phyloP scores from a whole-genome alignment of 2,888 invertebrate species.

The Machimus atricapillus region DNA sequence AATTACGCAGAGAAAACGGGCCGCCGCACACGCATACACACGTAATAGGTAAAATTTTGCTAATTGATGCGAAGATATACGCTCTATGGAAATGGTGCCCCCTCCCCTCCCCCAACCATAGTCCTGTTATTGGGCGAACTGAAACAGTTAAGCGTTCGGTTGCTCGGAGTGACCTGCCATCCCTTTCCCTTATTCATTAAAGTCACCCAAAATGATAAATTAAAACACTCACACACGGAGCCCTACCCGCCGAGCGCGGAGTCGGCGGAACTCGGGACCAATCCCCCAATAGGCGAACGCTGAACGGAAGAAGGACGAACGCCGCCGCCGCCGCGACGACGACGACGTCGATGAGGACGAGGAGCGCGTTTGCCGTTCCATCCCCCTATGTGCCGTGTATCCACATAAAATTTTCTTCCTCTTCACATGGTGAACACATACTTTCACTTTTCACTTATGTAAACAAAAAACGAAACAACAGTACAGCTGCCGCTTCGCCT shows the following conservation, averaged over 20 bases:
- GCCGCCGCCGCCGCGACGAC: not conserved
- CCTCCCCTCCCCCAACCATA: conserved; percentile 7
- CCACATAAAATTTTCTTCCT: conserved; percentile 38
- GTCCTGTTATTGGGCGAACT: conserved; percentile 43
- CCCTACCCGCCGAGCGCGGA: conserved; percentile 25
- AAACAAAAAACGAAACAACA: conserved; percentile 42
- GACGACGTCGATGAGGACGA: not conserved
- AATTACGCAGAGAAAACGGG: not conserved
- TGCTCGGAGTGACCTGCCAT: conserved; percentile 14
- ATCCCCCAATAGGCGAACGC: not conserved
- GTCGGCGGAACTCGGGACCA: conserved; percentile 20
- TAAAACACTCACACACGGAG: conserved; percentile 42
- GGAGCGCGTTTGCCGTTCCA: conserved; percentile 20
- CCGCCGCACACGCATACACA: not conserved
- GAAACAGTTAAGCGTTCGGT: conserved; percentile 37
- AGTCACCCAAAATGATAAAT: conserved; percentile 43
- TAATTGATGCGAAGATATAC: not conserved
- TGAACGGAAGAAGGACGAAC: conserved; percentile 3
- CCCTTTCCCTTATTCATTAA: conserved; percentile 43
- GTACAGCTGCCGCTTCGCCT: not conserved
- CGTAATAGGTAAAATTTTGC: not conserved
- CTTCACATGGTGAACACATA: conserved; percentile 39
- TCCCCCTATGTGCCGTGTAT: conserved; percentile 36
- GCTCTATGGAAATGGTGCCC: not conserved
- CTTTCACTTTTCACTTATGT: conserved; percentile 46